A percentile compares a stretch with the other conserved stretches of the same genome.
These are phyloP conservation scores for Xiphias gladius DNA, from an alignment of 2,113 vertebrate genomes.

Conservation along the genomic window DNA sequence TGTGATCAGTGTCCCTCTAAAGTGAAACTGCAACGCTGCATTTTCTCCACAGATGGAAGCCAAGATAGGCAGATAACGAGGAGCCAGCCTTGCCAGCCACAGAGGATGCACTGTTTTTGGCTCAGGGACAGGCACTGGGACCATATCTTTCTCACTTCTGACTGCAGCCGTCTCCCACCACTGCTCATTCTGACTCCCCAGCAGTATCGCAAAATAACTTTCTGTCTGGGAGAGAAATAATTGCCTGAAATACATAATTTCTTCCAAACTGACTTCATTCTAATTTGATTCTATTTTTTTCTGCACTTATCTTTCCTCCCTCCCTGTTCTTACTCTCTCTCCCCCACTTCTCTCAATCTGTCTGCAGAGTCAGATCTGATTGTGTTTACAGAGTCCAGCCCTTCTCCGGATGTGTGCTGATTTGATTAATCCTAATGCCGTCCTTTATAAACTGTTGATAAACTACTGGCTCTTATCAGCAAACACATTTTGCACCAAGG, in stretches of 20 bases:
- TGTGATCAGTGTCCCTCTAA: conserved; percentile 81
- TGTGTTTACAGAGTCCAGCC: conserved; percentile 72
- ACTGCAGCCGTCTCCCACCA: conserved; percentile 39
- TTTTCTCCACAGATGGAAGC: conserved; percentile 78
- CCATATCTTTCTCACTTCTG: conserved; percentile 51
- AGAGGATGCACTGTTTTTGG: conserved; percentile 68
- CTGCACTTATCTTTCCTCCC: conserved; percentile 51
- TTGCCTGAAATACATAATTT: conserved; percentile 59
- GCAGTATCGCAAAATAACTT: conserved; percentile 43
- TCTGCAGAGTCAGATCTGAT: conserved; percentile 69
- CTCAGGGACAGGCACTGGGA: conserved; percentile 59
- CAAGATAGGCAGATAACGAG: conserved; percentile 80
- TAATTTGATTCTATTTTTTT: conserved; percentile 69
- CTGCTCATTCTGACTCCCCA: conserved; percentile 58
- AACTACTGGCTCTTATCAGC: conserved; percentile 77
- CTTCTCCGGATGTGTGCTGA: conserved; percentile 68
- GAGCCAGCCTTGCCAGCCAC: conserved; percentile 67
- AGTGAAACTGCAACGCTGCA: conserved; percentile 79
- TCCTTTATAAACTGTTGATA: conserved; percentile 80
- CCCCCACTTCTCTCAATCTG: conserved; percentile 25
- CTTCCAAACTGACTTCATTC: conserved; percentile 60
- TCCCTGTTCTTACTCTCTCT: conserved; percentile 15
- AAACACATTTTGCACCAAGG: conserved; percentile 72
- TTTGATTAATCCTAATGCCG: conserved; percentile 75
- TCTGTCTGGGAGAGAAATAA: conserved; percentile 51